Conservation (phyloP, 2,888 invertebrate genomes). For the Polymixis flavicincta region DNA sequence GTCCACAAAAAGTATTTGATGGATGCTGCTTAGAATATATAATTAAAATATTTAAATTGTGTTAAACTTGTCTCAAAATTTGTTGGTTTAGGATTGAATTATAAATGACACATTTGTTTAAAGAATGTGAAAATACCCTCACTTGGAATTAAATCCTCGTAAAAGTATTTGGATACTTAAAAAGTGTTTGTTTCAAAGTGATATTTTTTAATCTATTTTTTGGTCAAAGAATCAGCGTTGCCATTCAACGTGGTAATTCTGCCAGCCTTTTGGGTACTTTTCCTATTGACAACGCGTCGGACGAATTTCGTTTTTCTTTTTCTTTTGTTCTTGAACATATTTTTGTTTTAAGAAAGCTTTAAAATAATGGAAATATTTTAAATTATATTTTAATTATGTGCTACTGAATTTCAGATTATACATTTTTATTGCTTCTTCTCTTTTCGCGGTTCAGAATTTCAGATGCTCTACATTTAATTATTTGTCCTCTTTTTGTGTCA, state of each 20-base stretch:
- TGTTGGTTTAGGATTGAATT: constrained; percentile 56
- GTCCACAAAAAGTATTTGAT: constrained; percentile 29
- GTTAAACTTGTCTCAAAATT: constrained; percentile 28
- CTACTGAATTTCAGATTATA: background rate
- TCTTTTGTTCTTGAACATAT: too few relatives aligned
- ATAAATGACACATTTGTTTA: constrained; percentile 26
- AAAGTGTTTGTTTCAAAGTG: background rate
- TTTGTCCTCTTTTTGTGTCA: background rate
- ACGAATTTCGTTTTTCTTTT: too few relatives aligned
- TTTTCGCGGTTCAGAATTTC: background rate
- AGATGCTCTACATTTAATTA: background rate
- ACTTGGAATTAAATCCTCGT: constrained; percentile 6
- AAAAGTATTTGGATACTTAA: background rate
- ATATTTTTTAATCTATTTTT: background rate
- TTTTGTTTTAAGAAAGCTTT: too few relatives aligned
- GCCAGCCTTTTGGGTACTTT: too few relatives aligned
- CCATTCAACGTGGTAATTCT: too few relatives aligned
- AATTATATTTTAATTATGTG: too few relatives aligned
- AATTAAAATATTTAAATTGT: constrained; percentile 39
- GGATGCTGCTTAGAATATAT: constrained; percentile 33
- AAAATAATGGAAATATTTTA: too few relatives aligned
- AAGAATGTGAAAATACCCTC: constrained; percentile 2
- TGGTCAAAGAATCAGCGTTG: too few relatives aligned
- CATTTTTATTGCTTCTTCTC: too few relatives aligned
- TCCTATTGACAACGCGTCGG: too few relatives aligned